Percentiles rank a stretch among this genome's conserved stretches.
These are phyloP conservation scores for Salvelinus sp. DNA, from an alignment of 2,113 vertebrate genomes.

Conservation along the genomic window DNA sequence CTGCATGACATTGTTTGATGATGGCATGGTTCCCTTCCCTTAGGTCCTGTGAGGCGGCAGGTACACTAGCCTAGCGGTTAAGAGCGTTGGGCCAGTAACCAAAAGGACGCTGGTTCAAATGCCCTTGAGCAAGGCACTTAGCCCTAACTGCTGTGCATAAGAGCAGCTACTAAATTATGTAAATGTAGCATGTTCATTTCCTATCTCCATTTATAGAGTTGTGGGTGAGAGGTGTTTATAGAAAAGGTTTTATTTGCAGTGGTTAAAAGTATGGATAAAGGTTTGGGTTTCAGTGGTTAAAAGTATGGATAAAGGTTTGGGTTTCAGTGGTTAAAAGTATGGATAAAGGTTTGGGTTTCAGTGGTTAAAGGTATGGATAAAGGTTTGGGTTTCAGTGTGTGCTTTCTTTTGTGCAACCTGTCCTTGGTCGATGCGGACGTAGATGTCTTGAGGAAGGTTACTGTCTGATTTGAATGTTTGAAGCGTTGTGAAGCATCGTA, in stretches of 20 bases:
- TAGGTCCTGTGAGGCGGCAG: no score
- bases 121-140: no score
- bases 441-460: constrained; percentile 40
- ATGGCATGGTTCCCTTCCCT: no score
- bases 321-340: constrained; percentile 7
- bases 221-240: no score
- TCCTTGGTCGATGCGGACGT: constrained; percentile 46
- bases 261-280: constrained; percentile 9
- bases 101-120: no score
- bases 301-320: constrained; percentile 9
- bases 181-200: no score
- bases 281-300: constrained; percentile 2
- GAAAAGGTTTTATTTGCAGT: background rate
- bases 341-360: constrained; percentile 21
- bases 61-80: no score
- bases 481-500: constrained; percentile 42
- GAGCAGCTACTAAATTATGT: no score
- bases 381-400: constrained; percentile 16
- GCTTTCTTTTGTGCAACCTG: constrained; percentile 23
- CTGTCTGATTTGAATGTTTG: constrained; percentile 64
- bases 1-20: no score
- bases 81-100: no score
- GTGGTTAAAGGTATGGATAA: constrained; percentile 10
- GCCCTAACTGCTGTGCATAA: no score
- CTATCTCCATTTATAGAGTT: no score